Evolutionary conservation across 2,888 invertebrate species (phyloP), one percentile per base, ranked within the genome.

Genomic region (Microctonus brassicae): DNA sequence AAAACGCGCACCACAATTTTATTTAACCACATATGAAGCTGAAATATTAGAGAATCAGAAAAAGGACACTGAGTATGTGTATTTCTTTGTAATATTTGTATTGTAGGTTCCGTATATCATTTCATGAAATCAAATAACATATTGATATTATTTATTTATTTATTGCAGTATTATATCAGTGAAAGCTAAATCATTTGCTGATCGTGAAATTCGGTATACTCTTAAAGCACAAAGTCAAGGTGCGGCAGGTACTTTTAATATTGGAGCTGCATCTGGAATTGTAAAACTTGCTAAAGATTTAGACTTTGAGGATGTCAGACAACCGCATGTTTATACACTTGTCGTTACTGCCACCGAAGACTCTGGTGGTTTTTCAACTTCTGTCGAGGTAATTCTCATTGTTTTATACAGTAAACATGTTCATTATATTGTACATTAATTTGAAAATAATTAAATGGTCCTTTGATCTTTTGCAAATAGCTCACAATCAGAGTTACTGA

Each of bases 41-140:
- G 96, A 96, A 86, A 97, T 99, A 78, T 96, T 97, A 1, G 99
- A 99, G 89, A 97, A 97, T 88, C 96, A 97, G 89, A 96, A 95
- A 88, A 97, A 97, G 88, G 97, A 97, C 88, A 96, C 97, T 61
- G 97, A 97, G 97, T 98, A 90, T 94, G 95, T 91, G 74, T n/a
- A n/a, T n/a, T n/a, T n/a, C n/a, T n/a, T n/a, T n/a, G n/a, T n/a
- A n/a, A n/a, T n/a, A n/a, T n/a, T n/a, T n/a, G n/a, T n/a, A n/a
- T n/a, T n/a, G n/a, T n/a, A n/a, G n/a, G n/a, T n/a, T n/a, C n/a
- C n/a, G n/a, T n/a, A n/a, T n/a, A n/a, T n/a, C n/a, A n/a, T n/a
- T n/a, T n/a, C n/a, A n/a, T n/a, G n/a, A n/a, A n/a, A n/a, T n/a
- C n/a, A n/a, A n/a, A n/a, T n/a, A n/a, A n/a, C n/a, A n/a, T n/a